Evolutionary conservation across 1,140 invertebrate genomes (phyloP).

Genomic region (Formica selysi): DNA sequence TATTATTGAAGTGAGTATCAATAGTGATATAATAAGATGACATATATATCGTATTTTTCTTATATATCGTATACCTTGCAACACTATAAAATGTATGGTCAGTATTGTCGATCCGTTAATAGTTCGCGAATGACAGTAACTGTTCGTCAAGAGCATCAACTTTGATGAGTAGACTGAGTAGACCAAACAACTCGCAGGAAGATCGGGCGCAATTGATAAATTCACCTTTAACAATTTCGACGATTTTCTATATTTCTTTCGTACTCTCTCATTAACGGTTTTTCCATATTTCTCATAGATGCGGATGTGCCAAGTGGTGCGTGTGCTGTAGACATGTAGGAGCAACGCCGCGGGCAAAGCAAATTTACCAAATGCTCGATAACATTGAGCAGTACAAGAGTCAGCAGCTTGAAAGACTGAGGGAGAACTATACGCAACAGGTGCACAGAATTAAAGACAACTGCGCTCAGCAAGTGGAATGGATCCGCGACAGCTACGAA

Average conservation of each 20-base stretch:
- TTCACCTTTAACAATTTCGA: conserved; percentile 29
- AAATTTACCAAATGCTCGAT: conserved; percentile 95
- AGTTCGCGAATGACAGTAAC: conserved; percentile 17
- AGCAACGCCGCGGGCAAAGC: conserved; percentile 91
- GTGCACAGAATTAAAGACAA: conserved; percentile 96
- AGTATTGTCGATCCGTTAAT: neutral
- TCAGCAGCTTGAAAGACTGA: conserved; percentile 94
- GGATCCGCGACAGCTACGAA: conserved; percentile 96
- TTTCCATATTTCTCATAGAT: conserved; percentile 84
- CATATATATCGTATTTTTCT: neutral
- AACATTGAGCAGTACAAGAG: conserved; percentile 96
- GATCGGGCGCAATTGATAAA: conserved; percentile 42
- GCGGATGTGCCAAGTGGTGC: conserved; percentile 88
- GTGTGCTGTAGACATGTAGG: conserved; percentile 90
- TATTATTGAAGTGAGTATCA: conserved; percentile 90
- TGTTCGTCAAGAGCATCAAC: conserved; percentile 16
- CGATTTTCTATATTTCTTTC: conserved; percentile 1
- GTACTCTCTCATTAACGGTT: neutral
- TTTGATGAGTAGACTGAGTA: conserved; percentile 15
- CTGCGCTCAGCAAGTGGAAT: conserved; percentile 96
- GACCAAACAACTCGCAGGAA: conserved; percentile 13
- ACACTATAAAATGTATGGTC: neutral
- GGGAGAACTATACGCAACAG: conserved; percentile 97
- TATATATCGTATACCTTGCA: neutral
- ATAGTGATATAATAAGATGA: neutral